phyloP scores from a whole-genome alignment of 2,888 invertebrate species.

The Lasioglossum oenotherae region DNA sequence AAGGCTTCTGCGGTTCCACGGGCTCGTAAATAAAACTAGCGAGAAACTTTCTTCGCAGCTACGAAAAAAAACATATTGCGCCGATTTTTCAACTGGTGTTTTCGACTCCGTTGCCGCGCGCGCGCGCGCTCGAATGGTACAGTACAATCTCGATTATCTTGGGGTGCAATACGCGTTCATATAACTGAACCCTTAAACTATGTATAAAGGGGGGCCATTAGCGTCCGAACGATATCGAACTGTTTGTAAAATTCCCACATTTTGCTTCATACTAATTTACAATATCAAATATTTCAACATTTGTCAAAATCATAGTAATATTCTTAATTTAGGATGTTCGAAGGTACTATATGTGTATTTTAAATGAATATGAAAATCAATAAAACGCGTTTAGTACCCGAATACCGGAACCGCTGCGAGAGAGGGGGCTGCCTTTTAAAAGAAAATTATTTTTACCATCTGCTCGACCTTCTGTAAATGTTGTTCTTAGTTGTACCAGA shows the following conservation, averaged over 20 bases:
- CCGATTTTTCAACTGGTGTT: background rate
- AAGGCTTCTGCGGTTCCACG: constrained; percentile 53
- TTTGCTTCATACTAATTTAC: background rate
- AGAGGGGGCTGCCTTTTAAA: background rate
- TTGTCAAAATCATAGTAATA: background rate
- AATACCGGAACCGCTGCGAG: background rate
- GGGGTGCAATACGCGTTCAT: background rate
- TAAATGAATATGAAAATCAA: background rate
- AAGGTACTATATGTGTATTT: background rate
- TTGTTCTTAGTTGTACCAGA: constrained; percentile 51
- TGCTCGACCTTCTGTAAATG: constrained; percentile 33
- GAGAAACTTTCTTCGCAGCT: background rate
- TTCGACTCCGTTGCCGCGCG: background rate
- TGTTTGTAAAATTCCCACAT: background rate
- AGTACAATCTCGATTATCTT: background rate
- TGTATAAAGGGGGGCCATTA: background rate
- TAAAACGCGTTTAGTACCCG: background rate
- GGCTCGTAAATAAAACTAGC: constrained; percentile 15
- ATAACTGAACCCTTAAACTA: background rate
- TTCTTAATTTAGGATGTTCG: background rate
- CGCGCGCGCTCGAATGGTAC: background rate
- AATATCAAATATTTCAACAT: background rate
- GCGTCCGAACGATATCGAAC: background rate
- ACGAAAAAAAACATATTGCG: background rate
- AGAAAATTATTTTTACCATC: constrained; percentile 58